A percentile compares a stretch with the other conserved stretches of the same genome.
These are phyloP conservation scores for Ellobium chinense DNA, from an alignment of 2,888 invertebrate species.

Conservation along the genomic window DNA sequence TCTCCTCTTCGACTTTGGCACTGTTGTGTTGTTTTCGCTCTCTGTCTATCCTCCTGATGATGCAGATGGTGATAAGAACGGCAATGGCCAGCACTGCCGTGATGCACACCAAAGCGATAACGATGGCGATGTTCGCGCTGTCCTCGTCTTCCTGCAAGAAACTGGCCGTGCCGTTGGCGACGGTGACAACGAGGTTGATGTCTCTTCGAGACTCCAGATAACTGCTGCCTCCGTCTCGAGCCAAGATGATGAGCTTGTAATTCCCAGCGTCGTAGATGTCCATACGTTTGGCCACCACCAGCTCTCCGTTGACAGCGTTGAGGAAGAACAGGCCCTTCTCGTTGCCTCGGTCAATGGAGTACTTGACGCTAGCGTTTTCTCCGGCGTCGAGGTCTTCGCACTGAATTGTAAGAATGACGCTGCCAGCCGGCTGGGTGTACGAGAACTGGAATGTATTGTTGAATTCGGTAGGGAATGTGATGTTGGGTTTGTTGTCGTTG, in stretches of 20 bases:
- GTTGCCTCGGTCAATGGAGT: slow-evolving; percentile 73
- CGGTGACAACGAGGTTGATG: slow-evolving; percentile 58
- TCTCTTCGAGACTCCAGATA: slow-evolving; percentile 57
- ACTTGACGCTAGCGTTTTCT: slow-evolving; percentile 63
- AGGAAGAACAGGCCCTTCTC: slow-evolving; percentile 79
- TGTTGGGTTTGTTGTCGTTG: slow-evolving; percentile 65
- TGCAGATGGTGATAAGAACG: slow-evolving; percentile 65
- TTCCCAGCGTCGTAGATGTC: slow-evolving; percentile 57
- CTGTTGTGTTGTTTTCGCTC: slow-evolving; percentile 53
- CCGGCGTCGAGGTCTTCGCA: slow-evolving; percentile 63
- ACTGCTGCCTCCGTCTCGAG: slow-evolving; percentile 60
- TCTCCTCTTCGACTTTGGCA: slow-evolving; percentile 52
- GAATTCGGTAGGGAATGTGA: slow-evolving; percentile 56
- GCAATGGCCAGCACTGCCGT: slow-evolving; percentile 64
- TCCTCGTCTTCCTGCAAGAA: slow-evolving; percentile 35
- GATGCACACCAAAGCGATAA: slow-evolving; percentile 66
- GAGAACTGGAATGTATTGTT: slow-evolving; percentile 60
- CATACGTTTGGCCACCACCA: slow-evolving; percentile 69
- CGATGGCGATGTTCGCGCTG: slow-evolving; percentile 65
- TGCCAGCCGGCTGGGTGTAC: slow-evolving; percentile 53
- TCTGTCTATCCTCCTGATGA: slow-evolving; percentile 62
- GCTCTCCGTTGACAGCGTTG: slow-evolving; percentile 77
- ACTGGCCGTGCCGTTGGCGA: slow-evolving; percentile 58
- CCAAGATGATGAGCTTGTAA: slow-evolving; percentile 66
- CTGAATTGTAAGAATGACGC: slow-evolving; percentile 53